Evolutionary conservation across 2,888 invertebrate genomes (phyloP), one percentile per base, ranked within the genome.

Genomic region (Himalopsyche japonica): DNA sequence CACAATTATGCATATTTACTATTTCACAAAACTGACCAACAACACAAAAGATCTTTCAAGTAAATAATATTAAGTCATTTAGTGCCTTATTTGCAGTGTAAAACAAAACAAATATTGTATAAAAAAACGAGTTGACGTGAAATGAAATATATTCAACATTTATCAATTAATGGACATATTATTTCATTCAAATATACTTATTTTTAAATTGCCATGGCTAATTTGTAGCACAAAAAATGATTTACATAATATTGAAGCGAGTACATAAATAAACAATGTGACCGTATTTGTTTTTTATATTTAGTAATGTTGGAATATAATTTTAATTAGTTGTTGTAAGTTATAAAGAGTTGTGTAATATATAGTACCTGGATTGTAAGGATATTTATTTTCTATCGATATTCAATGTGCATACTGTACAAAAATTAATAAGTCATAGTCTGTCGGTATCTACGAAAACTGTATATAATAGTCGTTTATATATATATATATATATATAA

Each of bases 321-420:
- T 27, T 30, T 20, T 70, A 70, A 30, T 24, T 70, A 70, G 12
- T 12, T 70, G 27, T 70, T 64, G 24, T 80, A 81, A 85, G 80
- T 20, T 47, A 20, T 79, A 84, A 80, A 24, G 77, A 85, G 48
- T 70, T 85, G 79, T 86, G 85, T 86, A 85, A 86, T 79, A 82
- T 85, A 85, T 86, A 86, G 87, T 86, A 86, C 87, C 87, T 86
- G 86, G 76, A 82, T 80, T 37, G n/a, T 85, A 84, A 87, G 86
- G 84, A 86, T 87, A 87, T 87, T 87, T 86, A 86, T 87, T 87
- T 84, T 86, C 82, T 86, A 85, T 84, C 78, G 85, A 86, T 85
- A 83, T 86, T 81, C 57, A 81, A 83, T 86, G 86, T 86, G 86
- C 84, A 86, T 86, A 84, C 79, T 86, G 87, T 86, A 86, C 87